Evolutionary conservation across 2,888 invertebrate species (phyloP).

Genomic region (Eupithecia centaureata): DNA sequence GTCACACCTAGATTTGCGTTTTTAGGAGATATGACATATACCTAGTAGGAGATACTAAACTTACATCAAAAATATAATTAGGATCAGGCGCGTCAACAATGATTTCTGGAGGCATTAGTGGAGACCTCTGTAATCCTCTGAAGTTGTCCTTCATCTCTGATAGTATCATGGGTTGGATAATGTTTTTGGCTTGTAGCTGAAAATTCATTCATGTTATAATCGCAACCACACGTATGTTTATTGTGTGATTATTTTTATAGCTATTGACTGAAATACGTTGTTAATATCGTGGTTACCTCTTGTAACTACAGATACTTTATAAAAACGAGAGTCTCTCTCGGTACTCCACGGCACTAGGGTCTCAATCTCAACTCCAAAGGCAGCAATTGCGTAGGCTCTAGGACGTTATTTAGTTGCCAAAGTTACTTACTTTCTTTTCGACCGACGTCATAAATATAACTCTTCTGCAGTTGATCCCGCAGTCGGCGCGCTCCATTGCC

Average conservation of each 20-base stretch:
- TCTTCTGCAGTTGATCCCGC: conserved; percentile 70
- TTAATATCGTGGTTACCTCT: neutral
- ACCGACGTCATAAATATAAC: conserved; percentile 75
- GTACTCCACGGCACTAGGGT: no score
- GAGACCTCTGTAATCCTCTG: conserved; percentile 58
- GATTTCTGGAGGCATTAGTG: conserved; percentile 64
- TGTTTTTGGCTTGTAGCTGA: conserved; percentile 66
- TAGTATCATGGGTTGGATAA: conserved; percentile 60
- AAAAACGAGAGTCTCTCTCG: no score
- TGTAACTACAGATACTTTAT: no score
- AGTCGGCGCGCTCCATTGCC: conserved; percentile 75
- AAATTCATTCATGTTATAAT: conserved; percentile 35
- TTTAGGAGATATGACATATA: no score
- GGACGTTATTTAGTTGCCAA: neutral
- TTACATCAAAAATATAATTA: conserved; percentile 74
- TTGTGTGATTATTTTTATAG: no score
- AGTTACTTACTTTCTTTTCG: conserved; percentile 65
- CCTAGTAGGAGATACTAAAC: conserved; percentile 39
- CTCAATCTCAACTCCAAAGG: neutral
- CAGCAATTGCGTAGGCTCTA: neutral
- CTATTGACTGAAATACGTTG: no score
- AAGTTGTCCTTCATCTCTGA: conserved; percentile 77
- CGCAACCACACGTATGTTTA: neutral
- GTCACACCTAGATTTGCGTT: neutral
- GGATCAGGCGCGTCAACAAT: conserved; percentile 67